A percentile compares a stretch with the other conserved stretches of the same genome.
Conservation (phyloP, 2,113 vertebrate genomes). For the Toxotes chatareus region DNA sequence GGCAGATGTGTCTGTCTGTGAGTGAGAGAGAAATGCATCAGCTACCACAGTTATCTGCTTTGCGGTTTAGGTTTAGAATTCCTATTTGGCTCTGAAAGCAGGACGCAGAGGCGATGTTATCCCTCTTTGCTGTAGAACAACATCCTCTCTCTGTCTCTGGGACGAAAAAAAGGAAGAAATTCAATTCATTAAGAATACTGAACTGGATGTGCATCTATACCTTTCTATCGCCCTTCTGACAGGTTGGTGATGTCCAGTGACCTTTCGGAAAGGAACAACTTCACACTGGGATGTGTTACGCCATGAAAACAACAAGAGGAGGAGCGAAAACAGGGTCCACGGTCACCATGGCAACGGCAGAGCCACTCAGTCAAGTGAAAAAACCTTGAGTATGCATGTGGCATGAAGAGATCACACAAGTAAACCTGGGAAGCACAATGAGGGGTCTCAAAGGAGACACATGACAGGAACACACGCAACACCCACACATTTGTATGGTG, state of each 20-base stretch:
- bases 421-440: constrained; percentile 1
- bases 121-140: constrained; percentile 11
- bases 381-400: constrained; percentile 29
- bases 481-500: neutral
- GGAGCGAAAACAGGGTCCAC: constrained; percentile 15
- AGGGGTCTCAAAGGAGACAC: neutral
- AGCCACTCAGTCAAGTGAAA: constrained; percentile 46
- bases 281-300: constrained; percentile 24
- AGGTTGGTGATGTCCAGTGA: constrained; percentile 55
- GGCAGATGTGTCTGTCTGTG: constrained; percentile 46
- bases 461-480: neutral
- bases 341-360: constrained; percentile 67
- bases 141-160: constrained; percentile 27
- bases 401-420: constrained; percentile 25
- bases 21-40: constrained; percentile 39
- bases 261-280: constrained; percentile 60
- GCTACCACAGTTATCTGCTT: constrained; percentile 41
- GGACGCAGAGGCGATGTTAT: constrained; percentile 37
- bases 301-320: constrained; percentile 34
- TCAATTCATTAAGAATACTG: constrained; percentile 18
- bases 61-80: constrained; percentile 54
- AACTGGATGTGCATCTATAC: neutral
- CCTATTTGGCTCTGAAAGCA: constrained; percentile 44
- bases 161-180: neutral
- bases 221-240: constrained; percentile 29